phyloP scores from a whole-genome alignment of 2,797 vertebrate genomes.

The Natrix natrix region DNA sequence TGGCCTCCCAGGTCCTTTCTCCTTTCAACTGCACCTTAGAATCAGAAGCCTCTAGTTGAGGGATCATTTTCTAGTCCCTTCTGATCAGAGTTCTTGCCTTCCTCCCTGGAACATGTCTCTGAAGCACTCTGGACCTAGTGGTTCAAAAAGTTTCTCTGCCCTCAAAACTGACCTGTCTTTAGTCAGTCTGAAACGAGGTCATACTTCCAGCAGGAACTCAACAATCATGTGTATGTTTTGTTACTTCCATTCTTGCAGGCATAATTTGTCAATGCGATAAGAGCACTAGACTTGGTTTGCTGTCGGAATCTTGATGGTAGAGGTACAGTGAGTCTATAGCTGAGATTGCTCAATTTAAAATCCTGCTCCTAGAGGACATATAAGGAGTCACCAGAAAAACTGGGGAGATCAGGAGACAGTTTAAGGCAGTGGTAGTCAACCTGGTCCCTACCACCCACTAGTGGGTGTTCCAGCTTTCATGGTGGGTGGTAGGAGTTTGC shows the following conservation, averaged over 20 bases:
- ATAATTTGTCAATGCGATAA: background rate
- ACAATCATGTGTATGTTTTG: background rate
- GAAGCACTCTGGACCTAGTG: background rate
- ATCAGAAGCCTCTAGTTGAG: background rate
- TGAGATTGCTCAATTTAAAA: background rate
- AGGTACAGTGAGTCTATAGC: background rate
- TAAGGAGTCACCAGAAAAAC: background rate
- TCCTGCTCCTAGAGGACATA: background rate
- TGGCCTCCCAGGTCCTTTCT: background rate
- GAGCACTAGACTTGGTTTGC: background rate
- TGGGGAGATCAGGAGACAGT: background rate
- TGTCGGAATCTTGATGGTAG: background rate
- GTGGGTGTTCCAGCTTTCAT: too few relatives aligned
- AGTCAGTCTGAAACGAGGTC: background rate
- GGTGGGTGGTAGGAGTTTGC: too few relatives aligned
- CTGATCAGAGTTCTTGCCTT: background rate
- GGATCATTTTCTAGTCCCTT: background rate
- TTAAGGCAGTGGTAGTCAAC: background rate
- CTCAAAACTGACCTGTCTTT: background rate
- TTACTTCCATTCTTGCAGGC: background rate
- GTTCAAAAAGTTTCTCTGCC: background rate
- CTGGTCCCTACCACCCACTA: too few relatives aligned
- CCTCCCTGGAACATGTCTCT: background rate
- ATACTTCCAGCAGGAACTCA: background rate
- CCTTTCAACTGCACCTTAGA: background rate